phyloP scores from a whole-genome alignment of 1,140 invertebrate species.

The Nomia melanderi region DNA sequence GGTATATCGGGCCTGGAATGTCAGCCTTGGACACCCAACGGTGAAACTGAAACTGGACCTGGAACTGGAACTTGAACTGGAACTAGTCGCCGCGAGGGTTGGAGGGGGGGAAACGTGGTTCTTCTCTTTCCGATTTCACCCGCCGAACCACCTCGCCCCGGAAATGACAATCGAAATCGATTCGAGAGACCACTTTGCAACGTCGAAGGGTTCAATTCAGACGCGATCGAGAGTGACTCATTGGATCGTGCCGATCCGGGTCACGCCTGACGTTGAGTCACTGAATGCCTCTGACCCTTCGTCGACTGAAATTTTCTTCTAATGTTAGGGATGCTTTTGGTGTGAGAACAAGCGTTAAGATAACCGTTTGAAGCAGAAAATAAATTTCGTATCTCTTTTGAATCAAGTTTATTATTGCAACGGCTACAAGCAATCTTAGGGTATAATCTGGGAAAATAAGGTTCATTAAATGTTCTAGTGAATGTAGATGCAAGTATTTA shows the following conservation, averaged over 20 bases:
- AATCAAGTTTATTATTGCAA: too few species aligned
- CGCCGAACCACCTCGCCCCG: slow-evolving; percentile 14
- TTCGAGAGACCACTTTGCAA: not conserved
- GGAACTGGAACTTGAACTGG: slow-evolving; percentile 21
- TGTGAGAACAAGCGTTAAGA: too few species aligned
- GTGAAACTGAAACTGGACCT: slow-evolving; percentile 46
- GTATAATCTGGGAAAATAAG: too few species aligned
- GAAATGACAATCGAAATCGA: slow-evolving; percentile 40
- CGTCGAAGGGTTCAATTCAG: not conserved
- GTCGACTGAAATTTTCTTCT: too few species aligned
- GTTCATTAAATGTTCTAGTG: too few species aligned
- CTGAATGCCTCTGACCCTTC: too few species aligned
- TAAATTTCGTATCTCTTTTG: too few species aligned
- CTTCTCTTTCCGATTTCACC: slow-evolving; percentile 23
- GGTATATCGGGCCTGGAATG: slow-evolving; percentile 30
- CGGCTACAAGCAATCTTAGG: too few species aligned
- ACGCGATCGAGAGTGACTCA: slow-evolving; percentile 28
- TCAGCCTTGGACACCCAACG: slow-evolving; percentile 36
- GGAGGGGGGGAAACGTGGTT: not conserved
- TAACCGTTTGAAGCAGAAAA: too few species aligned
- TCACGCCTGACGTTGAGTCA: not conserved
- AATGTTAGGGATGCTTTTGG: too few species aligned
- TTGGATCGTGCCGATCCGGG: not conserved
- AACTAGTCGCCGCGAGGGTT: not conserved
- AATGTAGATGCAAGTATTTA: too few species aligned